Percentiles rank a stretch among this genome's conserved stretches.
Evolutionary conservation across 2,888 invertebrate species (phyloP).

Genomic region (Saturnia japonica): DNA sequence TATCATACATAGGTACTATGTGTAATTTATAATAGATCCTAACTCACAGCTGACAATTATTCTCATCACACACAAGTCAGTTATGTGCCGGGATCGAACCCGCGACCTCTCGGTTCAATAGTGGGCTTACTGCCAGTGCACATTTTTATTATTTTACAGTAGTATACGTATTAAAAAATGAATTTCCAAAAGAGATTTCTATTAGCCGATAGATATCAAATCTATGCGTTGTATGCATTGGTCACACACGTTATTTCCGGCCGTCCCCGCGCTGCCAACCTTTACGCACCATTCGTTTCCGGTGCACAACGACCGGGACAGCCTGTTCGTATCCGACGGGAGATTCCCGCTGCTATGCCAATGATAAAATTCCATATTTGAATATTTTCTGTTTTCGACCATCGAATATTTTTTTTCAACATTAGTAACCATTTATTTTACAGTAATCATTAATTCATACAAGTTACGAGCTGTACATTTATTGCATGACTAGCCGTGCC

Average conservation of each 20-base stretch:
- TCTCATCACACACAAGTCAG: too few relatives aligned
- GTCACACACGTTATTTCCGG: slow-evolving; percentile 70
- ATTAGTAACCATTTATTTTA: neutral
- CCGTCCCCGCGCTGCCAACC: slow-evolving; percentile 51
- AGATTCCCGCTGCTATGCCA: slow-evolving; percentile 53
- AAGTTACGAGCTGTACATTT: too few relatives aligned
- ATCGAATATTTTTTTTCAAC: slow-evolving; percentile 3
- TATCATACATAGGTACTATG: too few relatives aligned
- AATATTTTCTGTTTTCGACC: slow-evolving; percentile 3
- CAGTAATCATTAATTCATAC: neutral
- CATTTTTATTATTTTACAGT: neutral
- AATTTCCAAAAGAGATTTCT: slow-evolving; percentile 21
- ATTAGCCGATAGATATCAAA: slow-evolving; percentile 26
- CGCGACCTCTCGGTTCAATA: neutral
- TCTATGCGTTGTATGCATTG: slow-evolving; percentile 45
- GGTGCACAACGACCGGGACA: slow-evolving; percentile 68
- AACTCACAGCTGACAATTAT: too few relatives aligned
- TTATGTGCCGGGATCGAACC: too few relatives aligned
- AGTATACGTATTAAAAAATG: neutral
- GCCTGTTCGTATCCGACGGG: slow-evolving; percentile 65
- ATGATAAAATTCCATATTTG: slow-evolving; percentile 13
- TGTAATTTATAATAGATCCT: too few relatives aligned
- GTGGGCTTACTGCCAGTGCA: too few relatives aligned
- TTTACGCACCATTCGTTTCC: slow-evolving; percentile 70
- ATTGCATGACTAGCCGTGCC: too few relatives aligned